Base-by-base conservation (phyloP, 2,888 invertebrate species). In the Cerastoderma edule region DNA sequence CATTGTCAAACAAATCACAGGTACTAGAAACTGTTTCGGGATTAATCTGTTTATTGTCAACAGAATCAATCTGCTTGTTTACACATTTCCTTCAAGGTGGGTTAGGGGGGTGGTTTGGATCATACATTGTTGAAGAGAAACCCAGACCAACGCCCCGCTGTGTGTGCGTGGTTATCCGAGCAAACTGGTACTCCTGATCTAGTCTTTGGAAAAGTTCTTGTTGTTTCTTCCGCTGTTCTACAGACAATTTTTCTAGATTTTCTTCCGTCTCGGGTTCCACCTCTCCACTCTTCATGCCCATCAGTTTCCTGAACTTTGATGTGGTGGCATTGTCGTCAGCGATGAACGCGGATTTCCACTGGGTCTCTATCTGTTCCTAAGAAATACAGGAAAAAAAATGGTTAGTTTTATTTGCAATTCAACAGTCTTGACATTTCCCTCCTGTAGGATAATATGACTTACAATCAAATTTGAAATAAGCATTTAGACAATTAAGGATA, bases 141-240 rank as follows among this genome's bases (percentile, higher is more conserved):
- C 94, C 94, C 1, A 94, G 90, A 6, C 94, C 94, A 16, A 94
- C 91, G 6, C 94, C 94, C 65, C 98, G 94, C 95, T 98, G 98
- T 13, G 98, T 98, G 93, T 99, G 99, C 0, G 99, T 99, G 27
- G 97, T 96, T 82, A 98, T 96, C 44, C 99, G 94, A 0, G 99
- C 99, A 67, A 97, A 97, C 93, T 98, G 98, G 91, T 99, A 99
- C 92, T 99, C 98, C 85, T 97, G 96, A 91, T 99, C 98, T 95
- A 99, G 96, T 65, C 96, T 96, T 83, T 95, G 95, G 93, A 99
- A 98, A 94, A 98, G 95, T 91, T 98, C 97, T 89, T 90, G 91
- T 75, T 93, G 93, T 80, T 91, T 89, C 66, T 86, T 75, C 24
- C 85, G 84, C 76, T 89, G 87, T 56, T 91, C 91, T 24, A 91